These are phyloP conservation scores for Chrysolina haemoptera DNA, from an alignment of 2,888 invertebrate species.

Conservation along the genomic window DNA sequence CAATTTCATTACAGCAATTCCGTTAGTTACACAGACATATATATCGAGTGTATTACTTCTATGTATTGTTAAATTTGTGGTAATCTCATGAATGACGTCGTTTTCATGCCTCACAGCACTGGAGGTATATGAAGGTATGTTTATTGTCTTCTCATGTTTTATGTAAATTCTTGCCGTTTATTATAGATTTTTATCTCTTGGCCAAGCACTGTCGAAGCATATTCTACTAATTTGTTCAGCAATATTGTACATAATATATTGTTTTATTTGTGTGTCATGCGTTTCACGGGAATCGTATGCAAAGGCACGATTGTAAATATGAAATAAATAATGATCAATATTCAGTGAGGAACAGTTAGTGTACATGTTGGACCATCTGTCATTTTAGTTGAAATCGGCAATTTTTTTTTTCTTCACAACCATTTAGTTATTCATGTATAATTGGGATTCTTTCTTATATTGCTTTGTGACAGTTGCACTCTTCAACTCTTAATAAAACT, in stretches of 20 bases:
- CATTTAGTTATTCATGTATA: no score
- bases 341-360: no score
- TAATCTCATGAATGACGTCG: slow-evolving; percentile 49
- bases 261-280: not conserved
- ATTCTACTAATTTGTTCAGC: not conserved
- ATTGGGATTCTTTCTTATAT: no score
- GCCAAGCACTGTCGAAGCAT: not conserved
- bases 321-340: no score
- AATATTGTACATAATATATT: not conserved
- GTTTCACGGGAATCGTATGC: not conserved
- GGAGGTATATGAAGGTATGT: slow-evolving; percentile 88
- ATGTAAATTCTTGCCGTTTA: not conserved
- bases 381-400: no score
- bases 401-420: no score
- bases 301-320: no score
- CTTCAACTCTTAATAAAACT: no score
- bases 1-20: not conserved
- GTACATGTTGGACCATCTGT: no score
- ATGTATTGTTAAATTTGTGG: not conserved
- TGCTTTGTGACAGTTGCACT: no score
- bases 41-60: not conserved
- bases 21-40: slow-evolving; percentile 16
- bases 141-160: slow-evolving; percentile 30
- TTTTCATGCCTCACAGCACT: slow-evolving; percentile 77
- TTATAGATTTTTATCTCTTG: not conserved